These are phyloP conservation scores for Mormyrus iriodes DNA, from an alignment of 2,113 vertebrate species.

Conservation along the genomic window DNA sequence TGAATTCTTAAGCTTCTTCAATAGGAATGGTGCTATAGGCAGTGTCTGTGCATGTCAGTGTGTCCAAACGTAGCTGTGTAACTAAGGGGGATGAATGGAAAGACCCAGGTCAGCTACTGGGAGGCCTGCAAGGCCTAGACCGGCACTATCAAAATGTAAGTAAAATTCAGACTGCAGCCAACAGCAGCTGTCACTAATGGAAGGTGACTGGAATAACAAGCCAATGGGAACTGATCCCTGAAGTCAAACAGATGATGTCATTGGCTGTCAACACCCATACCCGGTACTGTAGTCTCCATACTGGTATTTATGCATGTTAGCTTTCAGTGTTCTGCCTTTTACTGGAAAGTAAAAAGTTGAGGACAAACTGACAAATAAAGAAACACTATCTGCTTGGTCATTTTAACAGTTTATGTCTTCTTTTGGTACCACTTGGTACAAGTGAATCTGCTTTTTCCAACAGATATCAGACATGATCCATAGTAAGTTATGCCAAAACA, in stretches of 20 bases:
- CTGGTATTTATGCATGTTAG: not conserved
- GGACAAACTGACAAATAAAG: not conserved
- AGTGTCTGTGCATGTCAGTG: not conserved
- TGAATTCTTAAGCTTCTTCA: not conserved
- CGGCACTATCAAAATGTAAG: not conserved
- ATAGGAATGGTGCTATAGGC: not conserved
- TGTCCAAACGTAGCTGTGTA: not conserved
- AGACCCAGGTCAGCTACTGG: not conserved
- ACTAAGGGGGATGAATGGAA: not conserved
- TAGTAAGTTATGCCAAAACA: not conserved
- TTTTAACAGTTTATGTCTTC: not conserved
- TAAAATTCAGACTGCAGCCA: not conserved
- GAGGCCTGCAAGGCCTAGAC: no score
- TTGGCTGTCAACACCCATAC: not conserved
- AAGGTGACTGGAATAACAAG: constrained; percentile 1
- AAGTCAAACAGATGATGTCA: not conserved
- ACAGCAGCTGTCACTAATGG: not conserved
- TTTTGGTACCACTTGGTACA: not conserved
- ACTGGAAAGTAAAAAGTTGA: not conserved
- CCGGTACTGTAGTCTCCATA: not conserved
- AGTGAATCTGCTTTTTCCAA: not conserved
- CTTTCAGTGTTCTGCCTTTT: not conserved
- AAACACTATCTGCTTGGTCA: not conserved
- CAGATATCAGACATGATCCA: not conserved
- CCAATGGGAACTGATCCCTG: not conserved